These are phyloP conservation scores for Periophthalmodon schlosseri DNA, from an alignment of 2,113 vertebrate species.

Conservation along the genomic window DNA sequence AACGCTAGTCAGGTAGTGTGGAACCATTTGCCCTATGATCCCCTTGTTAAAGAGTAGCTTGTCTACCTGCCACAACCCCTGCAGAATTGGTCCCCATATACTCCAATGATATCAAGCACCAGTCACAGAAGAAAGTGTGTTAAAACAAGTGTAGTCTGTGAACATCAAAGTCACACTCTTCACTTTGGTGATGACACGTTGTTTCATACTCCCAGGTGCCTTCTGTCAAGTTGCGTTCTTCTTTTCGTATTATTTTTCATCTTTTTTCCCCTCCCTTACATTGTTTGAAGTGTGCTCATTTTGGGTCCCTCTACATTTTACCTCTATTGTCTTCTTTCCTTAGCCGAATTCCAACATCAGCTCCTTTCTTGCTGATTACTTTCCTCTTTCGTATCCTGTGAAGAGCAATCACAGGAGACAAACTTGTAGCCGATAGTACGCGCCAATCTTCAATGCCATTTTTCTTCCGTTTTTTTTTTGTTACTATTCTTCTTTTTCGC, in stretches of 20 bases:
- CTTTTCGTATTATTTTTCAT: not conserved
- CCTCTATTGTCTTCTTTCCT: slow-evolving; percentile 49
- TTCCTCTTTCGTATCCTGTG: slow-evolving; percentile 20
- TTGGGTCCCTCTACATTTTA: slow-evolving; percentile 47
- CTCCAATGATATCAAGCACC: slow-evolving; percentile 48
- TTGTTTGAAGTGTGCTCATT: slow-evolving; percentile 48
- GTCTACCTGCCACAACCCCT: slow-evolving; percentile 62
- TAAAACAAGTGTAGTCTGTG: slow-evolving; percentile 44
- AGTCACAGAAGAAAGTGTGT: slow-evolving; percentile 25
- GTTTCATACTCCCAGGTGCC: slow-evolving; percentile 36
- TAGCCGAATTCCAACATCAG: slow-evolving; percentile 24
- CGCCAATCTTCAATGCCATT: slow-evolving; percentile 28
- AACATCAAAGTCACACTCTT: slow-evolving; percentile 50
- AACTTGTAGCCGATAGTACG: slow-evolving; percentile 27
- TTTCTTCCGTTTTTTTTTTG: slow-evolving; percentile 19
- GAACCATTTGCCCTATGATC: slow-evolving; percentile 51
- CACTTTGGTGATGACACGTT: slow-evolving; percentile 19
- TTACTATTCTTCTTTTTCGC: slow-evolving; percentile 16
- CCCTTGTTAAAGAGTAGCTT: slow-evolving; percentile 64
- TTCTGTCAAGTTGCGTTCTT: slow-evolving; percentile 9
- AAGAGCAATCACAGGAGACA: slow-evolving; percentile 44
- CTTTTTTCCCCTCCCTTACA: not conserved
- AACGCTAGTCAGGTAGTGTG: slow-evolving; percentile 37
- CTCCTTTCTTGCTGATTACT: slow-evolving; percentile 38
- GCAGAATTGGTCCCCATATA: slow-evolving; percentile 50